Evolutionary conservation across 2,888 invertebrate species (phyloP).

Genomic region (Graphium colonna): DNA sequence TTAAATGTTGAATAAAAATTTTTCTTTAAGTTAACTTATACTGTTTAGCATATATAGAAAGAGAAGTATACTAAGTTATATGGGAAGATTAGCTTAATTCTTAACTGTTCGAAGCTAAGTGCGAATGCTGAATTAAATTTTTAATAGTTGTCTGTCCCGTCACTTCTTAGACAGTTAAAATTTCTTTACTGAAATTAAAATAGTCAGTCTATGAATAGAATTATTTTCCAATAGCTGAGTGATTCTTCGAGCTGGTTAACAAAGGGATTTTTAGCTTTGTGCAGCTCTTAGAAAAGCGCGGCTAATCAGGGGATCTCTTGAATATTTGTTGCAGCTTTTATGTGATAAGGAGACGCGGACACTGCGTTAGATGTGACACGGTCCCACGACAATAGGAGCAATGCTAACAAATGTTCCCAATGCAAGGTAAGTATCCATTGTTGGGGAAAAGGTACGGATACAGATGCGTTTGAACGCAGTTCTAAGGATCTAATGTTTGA

Average conservation of each 20-base stretch:
- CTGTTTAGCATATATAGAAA: no score
- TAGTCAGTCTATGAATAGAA: constrained; percentile 37
- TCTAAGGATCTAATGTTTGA: background rate
- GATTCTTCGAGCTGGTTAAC: constrained; percentile 40
- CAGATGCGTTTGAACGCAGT: constrained; percentile 17
- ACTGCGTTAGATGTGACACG: constrained; percentile 49
- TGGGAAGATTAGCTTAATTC: no score
- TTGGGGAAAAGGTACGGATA: constrained; percentile 28
- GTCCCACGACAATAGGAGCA: constrained; percentile 60
- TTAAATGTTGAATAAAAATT: no score
- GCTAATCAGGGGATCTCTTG: constrained; percentile 71
- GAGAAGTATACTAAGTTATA: no score
- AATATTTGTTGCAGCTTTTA: constrained; percentile 79
- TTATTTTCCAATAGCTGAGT: constrained; percentile 38
- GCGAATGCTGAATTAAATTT: no score
- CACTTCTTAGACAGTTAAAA: no score
- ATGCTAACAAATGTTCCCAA: constrained; percentile 42
- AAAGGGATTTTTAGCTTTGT: background rate
- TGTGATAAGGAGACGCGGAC: constrained; percentile 64
- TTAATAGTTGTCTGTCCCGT: no score
- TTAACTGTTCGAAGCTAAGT: no score
- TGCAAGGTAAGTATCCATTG: constrained; percentile 60
- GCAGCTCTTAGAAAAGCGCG: constrained; percentile 52
- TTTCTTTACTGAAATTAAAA: no score
- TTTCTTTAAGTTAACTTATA: no score